phyloP scores from a whole-genome alignment of 2,113 vertebrate genomes.

The Microcebus tavaratra region DNA sequence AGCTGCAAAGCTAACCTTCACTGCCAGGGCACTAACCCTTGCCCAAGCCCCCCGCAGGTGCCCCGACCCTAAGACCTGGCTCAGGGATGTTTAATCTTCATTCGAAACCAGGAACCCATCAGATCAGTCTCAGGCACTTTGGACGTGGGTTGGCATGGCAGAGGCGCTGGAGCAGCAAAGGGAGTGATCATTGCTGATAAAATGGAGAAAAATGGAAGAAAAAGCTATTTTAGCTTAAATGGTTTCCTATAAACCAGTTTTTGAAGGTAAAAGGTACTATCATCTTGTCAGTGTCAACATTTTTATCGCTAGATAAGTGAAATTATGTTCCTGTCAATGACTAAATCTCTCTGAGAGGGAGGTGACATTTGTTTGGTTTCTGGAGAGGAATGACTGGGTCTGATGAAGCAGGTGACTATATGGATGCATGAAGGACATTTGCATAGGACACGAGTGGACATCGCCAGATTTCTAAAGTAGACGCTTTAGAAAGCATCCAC shows the following conservation, averaged over 20 bases:
- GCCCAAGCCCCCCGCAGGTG: not conserved
- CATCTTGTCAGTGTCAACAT: conserved; percentile 76
- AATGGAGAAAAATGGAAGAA: conserved; percentile 58
- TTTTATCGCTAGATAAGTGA: conserved; percentile 55
- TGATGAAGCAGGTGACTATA: not conserved
- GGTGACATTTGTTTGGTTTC: conserved; percentile 53
- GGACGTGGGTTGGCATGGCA: not conserved
- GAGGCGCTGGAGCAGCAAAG: conserved; percentile 19
- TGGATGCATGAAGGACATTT: not conserved
- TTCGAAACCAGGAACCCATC: conserved; percentile 43
- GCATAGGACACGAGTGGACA: not conserved
- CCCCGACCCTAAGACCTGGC: not conserved
- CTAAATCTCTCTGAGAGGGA: conserved; percentile 63
- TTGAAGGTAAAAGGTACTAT: conserved; percentile 75
- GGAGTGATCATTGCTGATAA: conserved; percentile 67
- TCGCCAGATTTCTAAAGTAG: not conserved
- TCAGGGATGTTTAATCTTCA: not conserved
- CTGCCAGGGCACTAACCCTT: not conserved
- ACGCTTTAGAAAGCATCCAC: not conserved
- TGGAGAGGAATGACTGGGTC: conserved; percentile 40
- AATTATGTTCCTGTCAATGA: conserved; percentile 74
- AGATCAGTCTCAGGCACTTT: not conserved
- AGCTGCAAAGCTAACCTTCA: not conserved
- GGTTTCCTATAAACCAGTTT: conserved; percentile 75
- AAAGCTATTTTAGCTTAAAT: conserved; percentile 73